A percentile compares a stretch with the other conserved stretches of the same genome.
Conservation (phyloP, 2,888 invertebrate species). For the Dryococelus australis region DNA sequence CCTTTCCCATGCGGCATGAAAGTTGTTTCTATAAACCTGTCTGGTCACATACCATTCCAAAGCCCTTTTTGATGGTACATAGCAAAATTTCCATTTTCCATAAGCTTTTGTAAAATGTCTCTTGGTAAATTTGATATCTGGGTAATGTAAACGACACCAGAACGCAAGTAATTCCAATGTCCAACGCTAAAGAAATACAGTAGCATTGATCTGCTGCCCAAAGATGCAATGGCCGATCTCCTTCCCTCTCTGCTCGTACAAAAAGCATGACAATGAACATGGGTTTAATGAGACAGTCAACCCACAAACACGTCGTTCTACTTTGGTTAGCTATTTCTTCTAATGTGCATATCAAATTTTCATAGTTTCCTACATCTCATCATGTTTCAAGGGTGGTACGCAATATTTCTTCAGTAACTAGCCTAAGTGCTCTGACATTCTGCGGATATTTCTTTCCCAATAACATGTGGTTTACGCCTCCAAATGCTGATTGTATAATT, state of each 20-base stretch:
- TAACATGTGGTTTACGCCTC: background rate
- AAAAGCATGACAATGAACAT: background rate
- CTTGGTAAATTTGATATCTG: background rate
- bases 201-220: background rate
- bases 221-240: background rate
- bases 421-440: background rate
- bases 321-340: background rate
- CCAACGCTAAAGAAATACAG: background rate
- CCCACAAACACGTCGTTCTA: background rate
- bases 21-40: background rate
- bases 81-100: background rate
- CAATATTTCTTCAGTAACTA: background rate
- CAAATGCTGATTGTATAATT: background rate
- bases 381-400: background rate
- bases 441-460: background rate
- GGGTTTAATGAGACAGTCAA: background rate
- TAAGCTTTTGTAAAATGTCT: background rate
- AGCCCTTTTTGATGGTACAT: background rate
- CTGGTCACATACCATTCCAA: background rate
- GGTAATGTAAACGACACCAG: background rate
- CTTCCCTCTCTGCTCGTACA: background rate
- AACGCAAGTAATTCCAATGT: conserved; percentile 16
- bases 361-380: background rate
- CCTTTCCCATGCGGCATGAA: background rate
- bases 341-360: background rate